These are phyloP conservation scores for Chanos chanos DNA, from an alignment of 2,797 vertebrate species.

Conservation along the genomic window DNA sequence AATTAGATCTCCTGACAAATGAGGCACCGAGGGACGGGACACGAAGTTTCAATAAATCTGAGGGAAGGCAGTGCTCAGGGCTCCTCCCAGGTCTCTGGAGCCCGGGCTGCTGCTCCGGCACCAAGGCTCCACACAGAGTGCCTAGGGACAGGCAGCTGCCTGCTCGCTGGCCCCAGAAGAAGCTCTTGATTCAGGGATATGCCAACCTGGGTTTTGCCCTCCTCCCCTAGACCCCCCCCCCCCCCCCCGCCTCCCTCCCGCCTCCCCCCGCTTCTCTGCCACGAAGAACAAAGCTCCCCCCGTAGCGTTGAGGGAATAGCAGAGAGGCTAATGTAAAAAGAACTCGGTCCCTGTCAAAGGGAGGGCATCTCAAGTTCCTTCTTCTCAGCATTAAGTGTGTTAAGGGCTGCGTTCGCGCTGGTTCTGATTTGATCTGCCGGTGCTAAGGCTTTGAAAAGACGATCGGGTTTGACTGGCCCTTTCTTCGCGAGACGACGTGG, in stretches of 20 bases:
- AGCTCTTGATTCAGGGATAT: constrained; percentile 33
- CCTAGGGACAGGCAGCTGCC: constrained; percentile 47
- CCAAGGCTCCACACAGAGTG: constrained; percentile 56
- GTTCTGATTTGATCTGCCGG: constrained; percentile 73
- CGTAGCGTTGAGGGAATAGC: not conserved
- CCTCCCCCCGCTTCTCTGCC: not conserved
- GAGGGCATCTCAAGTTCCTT: constrained; percentile 69
- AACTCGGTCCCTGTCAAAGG: constrained; percentile 2
- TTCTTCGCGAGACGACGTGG: constrained; percentile 62
- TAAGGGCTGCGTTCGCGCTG: constrained; percentile 59
- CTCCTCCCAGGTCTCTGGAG: constrained; percentile 57
- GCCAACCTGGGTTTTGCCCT: constrained; percentile 27
- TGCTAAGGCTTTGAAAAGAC: constrained; percentile 63
- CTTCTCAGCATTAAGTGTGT: constrained; percentile 73
- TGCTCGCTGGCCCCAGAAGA: constrained; percentile 38
- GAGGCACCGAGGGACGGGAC: constrained; percentile 91
- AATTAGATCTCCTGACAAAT: constrained; percentile 99
- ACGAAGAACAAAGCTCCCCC: not conserved
- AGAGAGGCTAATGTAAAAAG: constrained; percentile 14
- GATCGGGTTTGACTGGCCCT: constrained; percentile 71
- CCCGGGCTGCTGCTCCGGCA: constrained; percentile 49
- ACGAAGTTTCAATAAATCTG: constrained; percentile 79
- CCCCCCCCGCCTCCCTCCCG: not conserved
- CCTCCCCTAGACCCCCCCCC: constrained; percentile 44
- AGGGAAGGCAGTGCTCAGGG: constrained; percentile 25